Conservation (phyloP, 2,113 vertebrate species). For the Rhodinocichla rosea region DNA sequence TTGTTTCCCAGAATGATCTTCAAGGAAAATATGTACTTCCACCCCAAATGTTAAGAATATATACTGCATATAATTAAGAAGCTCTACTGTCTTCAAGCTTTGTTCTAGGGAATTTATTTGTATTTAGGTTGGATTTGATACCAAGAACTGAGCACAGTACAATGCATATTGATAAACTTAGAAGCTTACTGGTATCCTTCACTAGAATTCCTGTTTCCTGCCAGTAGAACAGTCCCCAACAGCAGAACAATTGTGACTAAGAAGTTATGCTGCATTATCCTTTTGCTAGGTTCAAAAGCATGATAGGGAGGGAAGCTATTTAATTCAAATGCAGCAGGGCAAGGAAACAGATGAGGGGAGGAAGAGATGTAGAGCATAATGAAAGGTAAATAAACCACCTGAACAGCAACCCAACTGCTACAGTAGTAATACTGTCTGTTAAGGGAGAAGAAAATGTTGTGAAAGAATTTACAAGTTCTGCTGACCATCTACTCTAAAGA, state of each 20-base stretch:
- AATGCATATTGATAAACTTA: neutral
- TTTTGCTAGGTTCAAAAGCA: neutral
- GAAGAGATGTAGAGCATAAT: neutral
- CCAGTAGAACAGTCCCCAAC: neutral
- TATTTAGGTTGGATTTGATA: neutral
- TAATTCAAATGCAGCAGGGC: neutral
- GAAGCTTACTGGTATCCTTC: neutral
- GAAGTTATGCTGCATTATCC: neutral
- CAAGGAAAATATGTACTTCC: rapidly evolving
- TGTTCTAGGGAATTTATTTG: neutral
- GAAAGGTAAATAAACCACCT: neutral
- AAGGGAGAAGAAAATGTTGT: neutral
- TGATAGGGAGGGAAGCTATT: neutral
- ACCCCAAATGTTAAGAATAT: neutral
- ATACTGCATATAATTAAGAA: neutral
- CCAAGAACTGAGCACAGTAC: neutral
- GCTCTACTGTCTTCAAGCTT: neutral
- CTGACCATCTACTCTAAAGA: neutral
- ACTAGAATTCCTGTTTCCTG: neutral
- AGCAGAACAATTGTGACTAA: neutral
- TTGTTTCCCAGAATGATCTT: neutral
- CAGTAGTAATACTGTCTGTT: neutral
- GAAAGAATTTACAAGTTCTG: neutral
- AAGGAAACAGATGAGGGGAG: neutral
- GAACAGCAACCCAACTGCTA: neutral